These are phyloP conservation scores for Nomada ruficornis DNA, from an alignment of 2,888 invertebrate species.

Conservation along the genomic window DNA sequence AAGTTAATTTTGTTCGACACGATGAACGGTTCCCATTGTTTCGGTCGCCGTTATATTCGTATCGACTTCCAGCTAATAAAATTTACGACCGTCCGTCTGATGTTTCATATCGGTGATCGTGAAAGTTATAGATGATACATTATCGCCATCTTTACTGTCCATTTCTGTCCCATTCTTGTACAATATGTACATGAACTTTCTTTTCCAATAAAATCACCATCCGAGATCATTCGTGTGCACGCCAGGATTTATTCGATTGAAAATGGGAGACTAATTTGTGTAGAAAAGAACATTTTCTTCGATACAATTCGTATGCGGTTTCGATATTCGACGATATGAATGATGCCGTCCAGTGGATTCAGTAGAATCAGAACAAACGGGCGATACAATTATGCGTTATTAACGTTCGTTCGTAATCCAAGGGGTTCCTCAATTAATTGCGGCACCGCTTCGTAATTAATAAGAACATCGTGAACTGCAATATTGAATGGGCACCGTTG, in stretches of 20 bases:
- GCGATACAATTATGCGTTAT: conserved; percentile 33
- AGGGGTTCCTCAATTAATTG: conserved; percentile 20
- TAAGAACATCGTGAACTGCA: conserved; percentile 23
- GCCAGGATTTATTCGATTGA: too few species aligned
- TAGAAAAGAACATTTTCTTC: too few species aligned
- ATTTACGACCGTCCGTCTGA: conserved; percentile 19
- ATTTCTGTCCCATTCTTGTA: too few species aligned
- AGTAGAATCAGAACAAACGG: not conserved
- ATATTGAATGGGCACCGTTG: conserved; percentile 7
- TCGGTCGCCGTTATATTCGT: conserved; percentile 23
- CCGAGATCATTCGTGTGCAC: too few species aligned
- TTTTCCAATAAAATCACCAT: too few species aligned
- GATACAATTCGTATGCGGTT: too few species aligned
- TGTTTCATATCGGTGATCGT: conserved; percentile 4
- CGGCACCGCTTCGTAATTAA: conserved; percentile 22
- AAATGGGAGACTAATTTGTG: too few species aligned
- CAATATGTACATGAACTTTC: too few species aligned
- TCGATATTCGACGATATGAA: too few species aligned
- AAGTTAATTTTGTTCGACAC: conserved; percentile 51
- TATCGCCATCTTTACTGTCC: not conserved
- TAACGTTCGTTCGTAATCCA: conserved; percentile 38
- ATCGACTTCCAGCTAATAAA: conserved; percentile 32
- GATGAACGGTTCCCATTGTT: conserved; percentile 39
- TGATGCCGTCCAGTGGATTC: not conserved
- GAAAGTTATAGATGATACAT: not conserved